Evolutionary conservation across 2,797 vertebrate species (phyloP).

Genomic region (Acropternis orthonyx): DNA sequence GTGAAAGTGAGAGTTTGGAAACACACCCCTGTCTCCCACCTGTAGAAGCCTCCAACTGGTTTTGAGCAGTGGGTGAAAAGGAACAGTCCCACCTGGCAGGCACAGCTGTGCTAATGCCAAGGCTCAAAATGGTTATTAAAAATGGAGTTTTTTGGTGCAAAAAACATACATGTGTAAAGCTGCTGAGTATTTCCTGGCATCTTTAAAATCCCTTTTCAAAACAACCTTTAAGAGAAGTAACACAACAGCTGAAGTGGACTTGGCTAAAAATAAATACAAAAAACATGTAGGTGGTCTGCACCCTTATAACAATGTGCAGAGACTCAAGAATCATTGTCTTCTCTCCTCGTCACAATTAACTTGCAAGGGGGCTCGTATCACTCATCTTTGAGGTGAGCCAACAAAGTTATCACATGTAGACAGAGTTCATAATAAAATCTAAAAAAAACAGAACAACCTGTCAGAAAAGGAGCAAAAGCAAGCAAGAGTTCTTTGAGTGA

Average conservation of each 20-base stretch:
- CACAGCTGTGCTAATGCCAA: neutral
- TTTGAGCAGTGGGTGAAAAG: neutral
- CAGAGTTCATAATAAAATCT: neutral
- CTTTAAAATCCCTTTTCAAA: neutral
- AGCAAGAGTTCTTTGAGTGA: neutral
- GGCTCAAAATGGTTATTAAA: neutral
- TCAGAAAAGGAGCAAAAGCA: neutral
- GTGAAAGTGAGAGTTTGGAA: neutral
- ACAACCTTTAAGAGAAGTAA: neutral
- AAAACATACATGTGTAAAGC: neutral
- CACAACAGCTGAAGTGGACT: neutral
- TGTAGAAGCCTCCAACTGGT: neutral
- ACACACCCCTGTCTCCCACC: neutral
- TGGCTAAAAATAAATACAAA: neutral
- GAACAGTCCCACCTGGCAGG: neutral
- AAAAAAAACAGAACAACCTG: neutral
- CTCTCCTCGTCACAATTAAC: neutral
- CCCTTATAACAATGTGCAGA: neutral
- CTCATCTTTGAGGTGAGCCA: neutral
- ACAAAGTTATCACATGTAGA: neutral
- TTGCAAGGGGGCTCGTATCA: neutral
- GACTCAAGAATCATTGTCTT: neutral
- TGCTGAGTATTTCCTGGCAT: neutral
- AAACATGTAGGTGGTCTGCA: neutral
- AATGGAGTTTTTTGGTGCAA: neutral